phyloP scores from a whole-genome alignment of 2,113 vertebrate species.

The Entelurus aequoreus region DNA sequence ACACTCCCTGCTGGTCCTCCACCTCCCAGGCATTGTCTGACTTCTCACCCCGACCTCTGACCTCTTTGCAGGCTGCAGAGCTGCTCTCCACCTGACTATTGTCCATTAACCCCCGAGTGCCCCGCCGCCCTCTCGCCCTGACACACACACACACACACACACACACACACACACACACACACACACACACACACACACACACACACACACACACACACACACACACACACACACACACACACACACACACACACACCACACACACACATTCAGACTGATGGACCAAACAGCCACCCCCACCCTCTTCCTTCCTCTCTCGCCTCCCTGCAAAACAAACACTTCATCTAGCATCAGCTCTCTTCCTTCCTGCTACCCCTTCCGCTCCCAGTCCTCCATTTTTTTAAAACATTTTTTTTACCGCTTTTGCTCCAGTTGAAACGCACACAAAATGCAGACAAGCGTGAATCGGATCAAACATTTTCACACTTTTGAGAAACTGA shows the following conservation, averaged over 20 bases:
- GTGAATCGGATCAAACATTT: conserved; percentile 43
- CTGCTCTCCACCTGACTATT: conserved; percentile 17
- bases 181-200: not conserved
- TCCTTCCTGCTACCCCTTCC: conserved; percentile 46
- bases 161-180: conserved; percentile 12
- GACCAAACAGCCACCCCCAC: conserved; percentile 30
- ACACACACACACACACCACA: conserved; percentile 7
- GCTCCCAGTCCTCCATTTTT: conserved; percentile 14
- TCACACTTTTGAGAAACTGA: conserved; percentile 23
- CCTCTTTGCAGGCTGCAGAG: conserved; percentile 20
- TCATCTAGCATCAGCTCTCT: conserved; percentile 38
- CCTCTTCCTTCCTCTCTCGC: conserved; percentile 35
- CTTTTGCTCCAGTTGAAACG: conserved; percentile 22
- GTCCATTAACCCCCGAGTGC: conserved; percentile 43
- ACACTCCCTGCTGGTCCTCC: conserved; percentile 37
- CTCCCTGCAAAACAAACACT: conserved; percentile 57
- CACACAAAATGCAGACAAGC: conserved; percentile 12
- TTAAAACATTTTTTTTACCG: conserved; percentile 19
- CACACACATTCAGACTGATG: conserved; percentile 15
- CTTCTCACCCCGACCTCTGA: conserved; percentile 47
- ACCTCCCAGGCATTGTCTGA: conserved; percentile 48
- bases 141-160: not conserved
- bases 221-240: not conserved
- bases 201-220: too few relatives aligned
- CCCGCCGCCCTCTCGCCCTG: not conserved